Base-by-base conservation (phyloP, 1,140 invertebrate species). In the Papilio glaucus region DNA sequence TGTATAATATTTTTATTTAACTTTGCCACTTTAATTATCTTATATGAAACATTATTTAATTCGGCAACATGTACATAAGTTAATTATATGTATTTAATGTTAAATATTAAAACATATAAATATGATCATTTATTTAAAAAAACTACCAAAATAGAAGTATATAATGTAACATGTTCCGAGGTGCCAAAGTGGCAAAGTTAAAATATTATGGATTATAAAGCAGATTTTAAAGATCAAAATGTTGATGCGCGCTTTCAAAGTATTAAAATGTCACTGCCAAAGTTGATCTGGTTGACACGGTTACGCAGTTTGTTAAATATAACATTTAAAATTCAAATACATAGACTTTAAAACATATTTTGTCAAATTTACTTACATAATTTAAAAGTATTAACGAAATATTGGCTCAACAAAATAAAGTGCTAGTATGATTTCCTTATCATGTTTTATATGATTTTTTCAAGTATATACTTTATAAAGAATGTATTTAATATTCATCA, bases 351-450 rank as follows among this genome's bases (percentile, higher is more conserved):
- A 18, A 45, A 67, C 24, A 15, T 29, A 45, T 42, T 67, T 29
- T 67, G 39, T 24, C 39, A 42, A 62, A 53, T 18, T 53, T 53
- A 62, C 29, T 33, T 6, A 15, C 15, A 67, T 10, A 42, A 42
- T 67, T 21, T 67, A 33, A 42, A 13, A 41, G n/a, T 42, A 0
- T 13, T 69, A 70, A 13, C 37, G 37, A 12, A 37, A 21, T 53
- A 57, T 7, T 38, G 42, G 49, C 60, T 71, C 49, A 70, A 70
- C 29, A 71, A 71, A 71, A 71, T 49, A 72, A 72, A 53, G 53
- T 65, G 53, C 49, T 57, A 57, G 18, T 57, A 24, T 13, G 29
- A 26, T 41, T 13, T 4, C 4, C 13, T 41, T 13, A 12, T 41
- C 4, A 13, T 57, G 10, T 12, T 26, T 0, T 57, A 0, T 24